Conservation (phyloP, 2,797 vertebrate genomes). For the Tragopan temminckii region DNA sequence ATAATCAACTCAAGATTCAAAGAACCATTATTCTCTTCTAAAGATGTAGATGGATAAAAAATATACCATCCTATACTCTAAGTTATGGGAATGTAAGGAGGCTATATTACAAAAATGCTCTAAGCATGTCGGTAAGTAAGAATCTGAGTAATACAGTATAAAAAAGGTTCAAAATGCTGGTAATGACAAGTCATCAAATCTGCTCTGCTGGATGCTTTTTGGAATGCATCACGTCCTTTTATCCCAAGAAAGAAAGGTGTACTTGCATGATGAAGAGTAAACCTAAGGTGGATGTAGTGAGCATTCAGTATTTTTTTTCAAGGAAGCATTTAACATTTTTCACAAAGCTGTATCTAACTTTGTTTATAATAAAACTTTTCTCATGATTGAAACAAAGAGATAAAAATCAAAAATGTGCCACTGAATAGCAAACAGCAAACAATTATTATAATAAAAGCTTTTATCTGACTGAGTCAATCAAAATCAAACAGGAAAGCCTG, state of each 20-base stretch:
- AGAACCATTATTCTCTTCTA: neutral
- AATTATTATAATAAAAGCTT: neutral
- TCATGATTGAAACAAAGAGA: neutral
- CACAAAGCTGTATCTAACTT: neutral
- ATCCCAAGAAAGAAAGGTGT: neutral
- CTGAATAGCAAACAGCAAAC: neutral
- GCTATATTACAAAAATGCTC: neutral
- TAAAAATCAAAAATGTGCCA: neutral
- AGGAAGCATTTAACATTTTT: neutral
- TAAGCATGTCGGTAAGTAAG: neutral
- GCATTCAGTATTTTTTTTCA: neutral
- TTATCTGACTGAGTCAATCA: neutral
- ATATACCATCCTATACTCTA: neutral
- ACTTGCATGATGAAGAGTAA: neutral
- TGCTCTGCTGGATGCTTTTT: neutral
- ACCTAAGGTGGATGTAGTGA: neutral
- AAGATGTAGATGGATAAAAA: neutral
- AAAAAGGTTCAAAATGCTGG: neutral
- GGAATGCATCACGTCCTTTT: neutral
- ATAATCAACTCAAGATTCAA: neutral
- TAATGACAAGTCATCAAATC: neutral
- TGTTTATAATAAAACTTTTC: neutral
- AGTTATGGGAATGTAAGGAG: neutral
- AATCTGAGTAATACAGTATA: neutral
- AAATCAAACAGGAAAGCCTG: neutral